Percentiles rank a stretch among this genome's conserved stretches.
phyloP scores from a whole-genome alignment of 2,113 vertebrate genomes.

The Pandion haliaetus region DNA sequence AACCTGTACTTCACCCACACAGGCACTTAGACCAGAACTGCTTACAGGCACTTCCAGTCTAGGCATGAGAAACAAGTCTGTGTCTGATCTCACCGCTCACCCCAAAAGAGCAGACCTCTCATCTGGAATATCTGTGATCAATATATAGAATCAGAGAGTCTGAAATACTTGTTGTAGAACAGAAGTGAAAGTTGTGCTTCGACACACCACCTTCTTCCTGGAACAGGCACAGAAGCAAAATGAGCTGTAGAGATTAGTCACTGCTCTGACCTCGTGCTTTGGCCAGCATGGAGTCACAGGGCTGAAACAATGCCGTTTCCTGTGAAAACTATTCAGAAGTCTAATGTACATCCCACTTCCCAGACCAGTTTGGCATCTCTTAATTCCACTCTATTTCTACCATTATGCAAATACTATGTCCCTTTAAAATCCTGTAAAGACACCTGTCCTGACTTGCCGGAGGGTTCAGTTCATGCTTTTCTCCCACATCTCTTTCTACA shows the following conservation, averaged over 20 bases:
- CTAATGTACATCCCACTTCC: neutral
- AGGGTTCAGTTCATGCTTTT: neutral
- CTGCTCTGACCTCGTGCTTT: neutral
- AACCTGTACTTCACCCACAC: neutral
- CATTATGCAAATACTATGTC: neutral
- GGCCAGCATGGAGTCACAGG: neutral
- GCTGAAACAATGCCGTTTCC: neutral
- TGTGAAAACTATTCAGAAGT: neutral
- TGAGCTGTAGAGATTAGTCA: neutral
- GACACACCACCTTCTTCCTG: neutral
- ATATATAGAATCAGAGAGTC: neutral
- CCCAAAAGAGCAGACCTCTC: neutral
- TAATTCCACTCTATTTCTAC: neutral
- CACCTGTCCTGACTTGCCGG: neutral
- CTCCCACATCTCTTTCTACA: neutral
- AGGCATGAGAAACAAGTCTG: neutral
- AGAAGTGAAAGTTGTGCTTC: neutral
- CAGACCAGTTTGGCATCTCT: neutral
- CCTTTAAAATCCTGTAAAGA: neutral
- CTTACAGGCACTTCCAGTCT: neutral
- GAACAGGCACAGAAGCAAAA: neutral
- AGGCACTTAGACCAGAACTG: neutral
- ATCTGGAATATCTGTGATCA: neutral
- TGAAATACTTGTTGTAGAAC: neutral
- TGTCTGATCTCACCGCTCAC: neutral